A percentile compares a stretch with the other conserved stretches of the same genome.
These are phyloP conservation scores for Strigamia transsilvanica DNA, from an alignment of 2,888 invertebrate genomes.

Conservation along the genomic window DNA sequence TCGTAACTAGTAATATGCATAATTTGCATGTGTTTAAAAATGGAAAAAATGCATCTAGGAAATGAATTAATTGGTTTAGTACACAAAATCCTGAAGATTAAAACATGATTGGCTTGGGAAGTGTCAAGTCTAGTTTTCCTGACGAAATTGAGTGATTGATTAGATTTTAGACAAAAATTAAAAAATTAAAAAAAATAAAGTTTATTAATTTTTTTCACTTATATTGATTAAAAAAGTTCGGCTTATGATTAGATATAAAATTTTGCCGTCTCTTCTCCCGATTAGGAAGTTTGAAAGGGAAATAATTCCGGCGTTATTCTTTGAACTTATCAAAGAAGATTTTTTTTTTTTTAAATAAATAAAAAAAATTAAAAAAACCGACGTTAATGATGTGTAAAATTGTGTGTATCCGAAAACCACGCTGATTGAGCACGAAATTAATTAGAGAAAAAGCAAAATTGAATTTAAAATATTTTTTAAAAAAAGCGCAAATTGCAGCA, in stretches of 20 bases:
- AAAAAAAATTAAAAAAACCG: neutral
- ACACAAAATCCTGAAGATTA: too few species aligned
- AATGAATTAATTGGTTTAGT: too few species aligned
- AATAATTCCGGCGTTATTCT: neutral
- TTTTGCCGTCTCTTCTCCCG: conserved; percentile 16
- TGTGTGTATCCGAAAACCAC: neutral
- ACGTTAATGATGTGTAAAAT: conserved; percentile 12
- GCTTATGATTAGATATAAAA: conserved; percentile 33
- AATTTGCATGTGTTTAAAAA: conserved; percentile 24
- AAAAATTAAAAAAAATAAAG: neutral
- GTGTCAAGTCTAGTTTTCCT: neutral
- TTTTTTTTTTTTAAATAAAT: too few species aligned
- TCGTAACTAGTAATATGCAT: neutral
- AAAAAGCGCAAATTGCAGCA: too few species aligned
- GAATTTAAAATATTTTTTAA: too few species aligned
- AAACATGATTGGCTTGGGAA: too few species aligned
- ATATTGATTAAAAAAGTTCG: neutral
- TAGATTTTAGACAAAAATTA: neutral
- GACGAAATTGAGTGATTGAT: conserved; percentile 15
- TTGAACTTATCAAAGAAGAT: neutral
- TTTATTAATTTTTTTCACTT: conserved; percentile 34
- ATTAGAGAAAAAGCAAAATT: neutral
- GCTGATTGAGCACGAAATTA: neutral
- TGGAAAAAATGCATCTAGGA: too few species aligned
- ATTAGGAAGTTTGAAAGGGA: neutral